Evolutionary conservation across 2,888 invertebrate species (phyloP), one percentile per base, ranked within the genome.

Genomic region (Plebejus melissa): DNA sequence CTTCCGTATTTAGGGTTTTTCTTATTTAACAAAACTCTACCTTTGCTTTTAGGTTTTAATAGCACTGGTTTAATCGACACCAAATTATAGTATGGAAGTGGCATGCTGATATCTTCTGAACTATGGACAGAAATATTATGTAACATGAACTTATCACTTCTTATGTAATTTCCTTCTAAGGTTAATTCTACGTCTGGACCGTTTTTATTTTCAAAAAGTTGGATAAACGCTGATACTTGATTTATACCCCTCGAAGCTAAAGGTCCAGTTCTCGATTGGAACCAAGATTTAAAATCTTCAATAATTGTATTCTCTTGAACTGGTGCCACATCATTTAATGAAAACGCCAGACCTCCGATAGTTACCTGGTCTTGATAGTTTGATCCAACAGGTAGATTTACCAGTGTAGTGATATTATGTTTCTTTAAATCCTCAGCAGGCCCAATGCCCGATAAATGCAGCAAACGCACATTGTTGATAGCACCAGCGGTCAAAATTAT

Each of bases 321-420:
- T 28, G 85, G 82, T 1, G 87, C 80, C 4, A 90, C 86, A 69
- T 93, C 92, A 74, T 82, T 88, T 4, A 94, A 77, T 16, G 84
- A 81, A 78, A 94, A 93, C 0, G 94, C 87, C 75, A 94, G 82
- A 32, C 94, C 94, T 16, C 93, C 93, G 38, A 88, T 89, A 1
- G 90, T 88, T 0, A 94, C 91, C 81, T 94, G 94, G 80, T 94
- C 94, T 84, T 90, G 91, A 81, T 92, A 94, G 79, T 91, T 89
- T 7, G 83, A 78, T 2, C 94, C 94, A 2, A 94, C 93, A 2
- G 93, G 94, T 22, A 92, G 83, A 75, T 92, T 85, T 0, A 87
- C 78, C 13, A 90, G 76, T 0, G 83, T 78, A 13, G 88, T 87
- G 41, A 93, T 88, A 75, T 93, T 93, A 75, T 86, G 84, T 79